phyloP scores from a whole-genome alignment of 2,113 vertebrate genomes.

The Mixornis gularis region DNA sequence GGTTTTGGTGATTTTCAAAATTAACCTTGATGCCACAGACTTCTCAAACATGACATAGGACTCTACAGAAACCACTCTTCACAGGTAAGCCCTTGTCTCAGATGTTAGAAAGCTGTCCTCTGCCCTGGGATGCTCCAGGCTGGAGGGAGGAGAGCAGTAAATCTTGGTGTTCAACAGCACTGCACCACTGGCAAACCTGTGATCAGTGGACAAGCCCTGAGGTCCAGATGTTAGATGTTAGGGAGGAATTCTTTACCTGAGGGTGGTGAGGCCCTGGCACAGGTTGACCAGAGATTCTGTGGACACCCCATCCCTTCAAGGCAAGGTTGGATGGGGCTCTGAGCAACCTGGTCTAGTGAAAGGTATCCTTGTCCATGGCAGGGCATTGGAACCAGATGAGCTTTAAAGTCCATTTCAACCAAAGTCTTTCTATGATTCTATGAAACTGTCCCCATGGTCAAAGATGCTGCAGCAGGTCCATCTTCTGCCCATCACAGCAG shows the following conservation, averaged over 20 bases:
- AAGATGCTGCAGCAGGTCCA: not conserved
- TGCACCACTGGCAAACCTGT: not conserved
- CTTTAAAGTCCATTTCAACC: not conserved
- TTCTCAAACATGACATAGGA: not conserved
- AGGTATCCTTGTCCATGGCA: not conserved
- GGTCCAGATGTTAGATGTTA: not conserved
- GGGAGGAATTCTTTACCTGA: not conserved
- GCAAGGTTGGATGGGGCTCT: not conserved
- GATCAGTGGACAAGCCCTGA: fast-evolving
- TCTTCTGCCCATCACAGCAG: not conserved
- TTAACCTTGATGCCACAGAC: not conserved
- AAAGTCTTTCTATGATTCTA: not conserved
- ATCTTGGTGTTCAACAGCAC: not conserved
- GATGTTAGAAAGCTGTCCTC: not conserved
- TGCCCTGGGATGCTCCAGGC: not conserved
- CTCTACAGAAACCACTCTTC: not conserved
- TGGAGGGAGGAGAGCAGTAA: not conserved
- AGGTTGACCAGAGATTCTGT: not conserved
- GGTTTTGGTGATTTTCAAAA: not conserved
- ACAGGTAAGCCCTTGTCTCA: not conserved
- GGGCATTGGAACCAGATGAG: not conserved
- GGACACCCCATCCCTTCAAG: not conserved
- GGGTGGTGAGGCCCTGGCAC: not conserved
- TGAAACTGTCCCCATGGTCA: not conserved
- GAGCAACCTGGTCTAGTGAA: not conserved